Percentiles rank a stretch among this genome's conserved stretches.
Evolutionary conservation across 2,113 vertebrate species (phyloP).

Genomic region (Lycaon pictus): DNA sequence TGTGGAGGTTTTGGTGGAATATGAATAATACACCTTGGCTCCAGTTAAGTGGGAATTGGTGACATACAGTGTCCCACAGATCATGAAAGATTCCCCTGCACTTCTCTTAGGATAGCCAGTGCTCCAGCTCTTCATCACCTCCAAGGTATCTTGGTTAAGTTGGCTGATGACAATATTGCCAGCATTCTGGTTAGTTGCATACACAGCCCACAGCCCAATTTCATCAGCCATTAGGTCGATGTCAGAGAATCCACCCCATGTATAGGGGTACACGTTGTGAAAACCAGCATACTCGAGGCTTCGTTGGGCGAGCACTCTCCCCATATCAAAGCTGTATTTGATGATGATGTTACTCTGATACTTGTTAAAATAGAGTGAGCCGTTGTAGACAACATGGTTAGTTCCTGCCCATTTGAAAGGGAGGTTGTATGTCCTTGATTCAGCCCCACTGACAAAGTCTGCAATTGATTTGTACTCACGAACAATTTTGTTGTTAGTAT

Average conservation of each 20-base stretch:
- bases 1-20: constrained; percentile 96
- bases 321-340: constrained; percentile 97
- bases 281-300: constrained; percentile 98
- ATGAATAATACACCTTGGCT: constrained; percentile 98
- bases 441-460: constrained; percentile 95
- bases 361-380: constrained; percentile 99
- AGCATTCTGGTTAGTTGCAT: constrained; percentile 98
- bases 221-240: constrained; percentile 99
- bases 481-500: constrained; percentile 98
- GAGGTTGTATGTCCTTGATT: constrained; percentile 97
- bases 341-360: constrained; percentile 99
- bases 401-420: constrained; percentile 99
- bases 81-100: constrained; percentile 99
- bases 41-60: constrained; percentile 98
- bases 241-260: constrained; percentile 98
- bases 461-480: constrained; percentile 96
- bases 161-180: constrained; percentile 98
- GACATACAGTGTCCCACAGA: constrained; percentile 97
- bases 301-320: constrained; percentile 94
- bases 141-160: constrained; percentile 94
- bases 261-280: constrained; percentile 98
- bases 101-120: constrained; percentile 99
- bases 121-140: constrained; percentile 96
- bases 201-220: constrained; percentile 97
- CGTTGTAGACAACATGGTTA: constrained; percentile 98